Conservation (phyloP, 2,888 invertebrate genomes). For the Tenthredo livida region DNA sequence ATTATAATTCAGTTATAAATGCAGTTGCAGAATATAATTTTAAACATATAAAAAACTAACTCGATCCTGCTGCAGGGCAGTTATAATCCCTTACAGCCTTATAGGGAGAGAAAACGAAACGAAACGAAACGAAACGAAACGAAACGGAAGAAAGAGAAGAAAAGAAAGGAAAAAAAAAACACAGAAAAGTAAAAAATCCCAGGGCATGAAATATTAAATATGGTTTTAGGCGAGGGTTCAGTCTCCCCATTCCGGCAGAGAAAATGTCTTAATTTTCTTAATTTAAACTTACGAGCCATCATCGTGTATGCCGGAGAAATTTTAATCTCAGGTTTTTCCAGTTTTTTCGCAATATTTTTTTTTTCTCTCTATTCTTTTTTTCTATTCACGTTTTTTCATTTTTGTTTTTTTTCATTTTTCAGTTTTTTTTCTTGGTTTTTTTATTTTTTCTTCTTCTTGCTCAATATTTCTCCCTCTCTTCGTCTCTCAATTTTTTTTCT, state of each 20-base stretch:
- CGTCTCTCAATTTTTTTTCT: conserved; percentile 64
- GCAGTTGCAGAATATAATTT: neutral
- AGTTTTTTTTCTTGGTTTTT: conserved; percentile 69
- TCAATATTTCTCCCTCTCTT: neutral
- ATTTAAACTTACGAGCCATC: conserved; percentile 70
- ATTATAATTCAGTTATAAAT: neutral
- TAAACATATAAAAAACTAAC: neutral
- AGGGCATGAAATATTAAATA: conserved; percentile 4
- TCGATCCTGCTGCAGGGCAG: neutral
- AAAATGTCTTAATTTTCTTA: conserved; percentile 68
- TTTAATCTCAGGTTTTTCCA: conserved; percentile 22
- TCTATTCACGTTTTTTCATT: conserved; percentile 40
- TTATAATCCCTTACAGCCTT: neutral
- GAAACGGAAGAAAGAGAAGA: no score
- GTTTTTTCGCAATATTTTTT: conserved; percentile 64
- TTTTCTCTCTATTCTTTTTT: conserved; percentile 64
- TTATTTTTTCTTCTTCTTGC: conserved; percentile 60
- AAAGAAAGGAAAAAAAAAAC: neutral
- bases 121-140: neutral
- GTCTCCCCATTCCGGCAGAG: neutral
- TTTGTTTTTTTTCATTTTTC: conserved; percentile 70
- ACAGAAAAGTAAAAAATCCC: neutral
- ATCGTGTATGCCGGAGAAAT: conserved; percentile 19
- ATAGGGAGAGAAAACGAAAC: no score
- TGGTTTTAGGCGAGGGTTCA: conserved; percentile 23